Conservation (phyloP, 2,888 invertebrate species). For the Eupsilia transversa region DNA sequence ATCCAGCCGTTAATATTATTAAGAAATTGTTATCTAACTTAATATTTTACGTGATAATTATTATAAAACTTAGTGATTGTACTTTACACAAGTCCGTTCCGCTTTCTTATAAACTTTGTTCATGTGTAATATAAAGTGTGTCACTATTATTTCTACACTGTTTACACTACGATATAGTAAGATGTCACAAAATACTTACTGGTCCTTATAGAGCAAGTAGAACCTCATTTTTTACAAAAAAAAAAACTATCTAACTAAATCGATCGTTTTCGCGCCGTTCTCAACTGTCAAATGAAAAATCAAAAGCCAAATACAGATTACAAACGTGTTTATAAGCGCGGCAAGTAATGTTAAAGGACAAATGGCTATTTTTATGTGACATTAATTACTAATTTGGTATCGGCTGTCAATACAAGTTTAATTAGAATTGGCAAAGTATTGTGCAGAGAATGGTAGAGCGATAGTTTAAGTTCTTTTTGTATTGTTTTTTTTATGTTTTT, state of each 20-base stretch:
- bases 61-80: not conserved
- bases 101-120: not conserved
- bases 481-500: not conserved
- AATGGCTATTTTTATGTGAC: constrained; percentile 42
- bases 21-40: not conserved
- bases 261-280: constrained; percentile 70
- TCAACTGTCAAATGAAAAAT: constrained; percentile 69
- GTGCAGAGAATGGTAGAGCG: not conserved
- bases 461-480: constrained; percentile 17
- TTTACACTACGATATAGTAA: not conserved
- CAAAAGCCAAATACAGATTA: constrained; percentile 62
- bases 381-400: constrained; percentile 21
- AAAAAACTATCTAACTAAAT: constrained; percentile 41
- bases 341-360: constrained; percentile 46
- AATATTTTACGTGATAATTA: not conserved
- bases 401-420: constrained; percentile 52
- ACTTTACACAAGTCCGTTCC: not conserved
- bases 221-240: constrained; percentile 76
- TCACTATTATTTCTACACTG: not conserved
- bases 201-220: constrained; percentile 83
- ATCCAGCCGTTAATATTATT: not conserved
- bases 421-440: constrained; percentile 54
- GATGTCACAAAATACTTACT: constrained; percentile 77
- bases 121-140: not conserved
- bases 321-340: constrained; percentile 27